Percentiles rank a stretch among this genome's conserved stretches.
Evolutionary conservation across 2,113 vertebrate species (phyloP).

Genomic region (Peucedramus taeniatus): DNA sequence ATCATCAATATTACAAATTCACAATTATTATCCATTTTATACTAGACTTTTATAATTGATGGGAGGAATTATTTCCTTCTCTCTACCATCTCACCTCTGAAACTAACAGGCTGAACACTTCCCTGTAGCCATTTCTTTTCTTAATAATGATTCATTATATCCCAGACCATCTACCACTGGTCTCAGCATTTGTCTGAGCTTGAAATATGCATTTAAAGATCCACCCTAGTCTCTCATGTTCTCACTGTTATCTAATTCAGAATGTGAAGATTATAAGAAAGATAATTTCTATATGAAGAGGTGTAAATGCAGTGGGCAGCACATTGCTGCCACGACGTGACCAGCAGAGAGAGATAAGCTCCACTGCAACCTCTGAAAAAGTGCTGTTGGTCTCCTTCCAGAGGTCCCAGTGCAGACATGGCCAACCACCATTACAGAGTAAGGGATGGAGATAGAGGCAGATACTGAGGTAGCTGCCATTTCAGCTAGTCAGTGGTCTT

Average conservation of each 20-base stretch:
- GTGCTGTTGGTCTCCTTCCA: not conserved
- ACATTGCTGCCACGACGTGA: rapidly evolving
- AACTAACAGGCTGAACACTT: not conserved
- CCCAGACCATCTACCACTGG: not conserved
- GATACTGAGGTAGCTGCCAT: not conserved
- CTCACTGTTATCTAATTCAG: not conserved
- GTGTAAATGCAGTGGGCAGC: not conserved
- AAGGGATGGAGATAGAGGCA: not conserved
- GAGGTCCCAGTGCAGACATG: rapidly evolving
- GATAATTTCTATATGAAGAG: not conserved
- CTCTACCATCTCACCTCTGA: not conserved
- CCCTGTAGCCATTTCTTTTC: not conserved
- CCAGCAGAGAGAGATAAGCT: not conserved
- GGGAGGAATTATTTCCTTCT: not conserved
- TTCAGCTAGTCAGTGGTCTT: not conserved
- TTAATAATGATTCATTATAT: not conserved
- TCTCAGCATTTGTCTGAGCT: not conserved
- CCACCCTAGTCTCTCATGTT: not conserved
- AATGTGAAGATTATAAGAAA: not conserved
- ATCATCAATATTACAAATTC: not conserved
- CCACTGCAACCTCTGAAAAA: not conserved
- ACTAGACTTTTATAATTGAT: not conserved
- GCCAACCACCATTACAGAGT: rapidly evolving
- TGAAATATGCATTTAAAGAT: not conserved
- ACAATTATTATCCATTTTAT: not conserved